phyloP scores from a whole-genome alignment of 2,113 vertebrate genomes.

The Chiloscyllium plagiosum region DNA sequence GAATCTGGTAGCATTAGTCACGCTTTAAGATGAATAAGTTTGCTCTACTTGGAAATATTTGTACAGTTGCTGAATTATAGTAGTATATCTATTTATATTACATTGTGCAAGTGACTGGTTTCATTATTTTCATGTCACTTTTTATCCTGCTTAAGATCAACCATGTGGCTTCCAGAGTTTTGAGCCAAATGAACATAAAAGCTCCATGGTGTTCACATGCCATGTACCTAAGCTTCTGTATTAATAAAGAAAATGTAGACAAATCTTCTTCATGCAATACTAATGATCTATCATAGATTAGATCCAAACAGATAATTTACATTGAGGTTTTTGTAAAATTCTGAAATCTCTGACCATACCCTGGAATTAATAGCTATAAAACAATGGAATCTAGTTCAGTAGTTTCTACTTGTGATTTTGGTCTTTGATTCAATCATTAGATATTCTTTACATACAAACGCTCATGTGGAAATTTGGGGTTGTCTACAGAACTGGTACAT shows the following conservation, averaged over 20 bases:
- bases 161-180: neutral
- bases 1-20: neutral
- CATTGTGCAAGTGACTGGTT: neutral
- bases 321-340: neutral
- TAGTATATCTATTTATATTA: neutral
- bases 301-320: neutral
- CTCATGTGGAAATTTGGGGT: neutral
- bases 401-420: neutral
- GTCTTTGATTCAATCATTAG: neutral
- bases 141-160: neutral
- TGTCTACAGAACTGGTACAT: neutral
- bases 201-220: neutral
- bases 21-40: constrained; percentile 9
- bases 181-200: constrained; percentile 2
- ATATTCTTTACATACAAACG: neutral
- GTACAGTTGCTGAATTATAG: neutral
- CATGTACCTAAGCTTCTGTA: neutral
- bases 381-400: neutral
- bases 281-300: neutral
- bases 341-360: neutral
- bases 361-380: neutral
- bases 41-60: constrained; percentile 12
- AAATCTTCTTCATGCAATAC: neutral
- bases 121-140: neutral
- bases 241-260: neutral